A percentile compares a stretch with the other conserved stretches of the same genome.
phyloP scores from a whole-genome alignment of 1,140 invertebrate genomes.

The Aphidius gifuensis region DNA sequence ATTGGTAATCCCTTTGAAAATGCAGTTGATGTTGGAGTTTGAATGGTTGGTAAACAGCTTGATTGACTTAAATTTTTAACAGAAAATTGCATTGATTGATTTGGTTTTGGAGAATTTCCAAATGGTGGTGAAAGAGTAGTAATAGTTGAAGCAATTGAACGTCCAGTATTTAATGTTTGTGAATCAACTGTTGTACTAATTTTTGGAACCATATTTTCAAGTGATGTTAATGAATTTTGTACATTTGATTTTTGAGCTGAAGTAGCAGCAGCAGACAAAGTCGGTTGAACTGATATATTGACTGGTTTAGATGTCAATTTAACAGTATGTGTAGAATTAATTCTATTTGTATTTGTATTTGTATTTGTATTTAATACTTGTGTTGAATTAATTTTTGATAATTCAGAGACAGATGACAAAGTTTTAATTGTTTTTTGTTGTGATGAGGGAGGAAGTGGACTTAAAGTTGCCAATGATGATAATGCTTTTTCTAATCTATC shows the following conservation, averaged over 20 bases:
- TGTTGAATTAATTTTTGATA: constrained; percentile 13
- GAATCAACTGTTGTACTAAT: no score
- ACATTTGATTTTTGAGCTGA: no score
- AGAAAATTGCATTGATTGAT: not conserved
- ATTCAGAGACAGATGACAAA: not conserved
- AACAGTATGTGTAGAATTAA: constrained; percentile 6
- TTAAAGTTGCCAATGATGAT: constrained; percentile 37
- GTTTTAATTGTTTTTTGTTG: constrained; percentile 20
- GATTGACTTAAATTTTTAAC: constrained; percentile 6
- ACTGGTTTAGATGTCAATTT: not conserved
- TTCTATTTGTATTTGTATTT: no score
- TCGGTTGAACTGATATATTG: not conserved
- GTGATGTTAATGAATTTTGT: no score
- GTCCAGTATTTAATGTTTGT: no score
- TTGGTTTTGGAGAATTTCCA: not conserved
- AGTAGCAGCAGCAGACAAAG: no score
- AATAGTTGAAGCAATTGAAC: no score
- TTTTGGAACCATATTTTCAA: no score
- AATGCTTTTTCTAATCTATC: constrained; percentile 45
- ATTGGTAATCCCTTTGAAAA: constrained; percentile 34
- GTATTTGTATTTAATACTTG: constrained; percentile 18
- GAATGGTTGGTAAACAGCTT: constrained; percentile 1
- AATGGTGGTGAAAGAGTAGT: not conserved
- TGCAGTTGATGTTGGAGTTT: constrained; percentile 15
- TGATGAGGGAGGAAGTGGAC: constrained; percentile 5